phyloP scores from a whole-genome alignment of 2,888 invertebrate genomes.

The Plebejus anna region DNA sequence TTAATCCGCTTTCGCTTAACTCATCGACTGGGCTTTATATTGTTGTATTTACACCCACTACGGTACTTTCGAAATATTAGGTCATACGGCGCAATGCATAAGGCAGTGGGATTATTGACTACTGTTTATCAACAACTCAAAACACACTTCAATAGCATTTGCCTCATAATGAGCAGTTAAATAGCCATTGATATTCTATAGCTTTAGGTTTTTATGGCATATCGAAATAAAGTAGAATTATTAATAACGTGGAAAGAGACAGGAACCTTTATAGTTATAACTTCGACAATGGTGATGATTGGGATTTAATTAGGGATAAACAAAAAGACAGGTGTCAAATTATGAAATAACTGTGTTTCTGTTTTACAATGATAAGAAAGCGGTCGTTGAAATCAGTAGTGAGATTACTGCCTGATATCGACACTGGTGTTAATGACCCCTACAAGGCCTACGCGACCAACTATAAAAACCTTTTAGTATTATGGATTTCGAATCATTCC shows the following conservation, averaged over 20 bases:
- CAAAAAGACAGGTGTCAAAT: slow-evolving; percentile 31
- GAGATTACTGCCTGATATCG: slow-evolving; percentile 71
- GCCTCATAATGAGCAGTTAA: background rate
- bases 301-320: background rate
- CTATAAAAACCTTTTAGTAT: slow-evolving; percentile 75
- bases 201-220: background rate
- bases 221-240: too few species aligned
- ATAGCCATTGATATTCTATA: background rate
- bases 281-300: background rate
- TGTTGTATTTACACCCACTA: slow-evolving; percentile 35
- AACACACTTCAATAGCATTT: slow-evolving; percentile 16
- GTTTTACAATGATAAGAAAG: slow-evolving; percentile 35
- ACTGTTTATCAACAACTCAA: slow-evolving; percentile 37
- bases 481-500: slow-evolving; percentile 67
- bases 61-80: slow-evolving; percentile 48
- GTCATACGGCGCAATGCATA: slow-evolving; percentile 50
- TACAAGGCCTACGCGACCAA: slow-evolving; percentile 67
- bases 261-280: background rate
- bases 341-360: slow-evolving; percentile 27
- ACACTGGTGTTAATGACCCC: slow-evolving; percentile 67
- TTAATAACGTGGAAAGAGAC: too few species aligned
- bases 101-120: slow-evolving; percentile 47
- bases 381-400: slow-evolving; percentile 56
- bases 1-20: background rate
- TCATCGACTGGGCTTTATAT: background rate